phyloP scores from a whole-genome alignment of 1,140 invertebrate species.

The Drosophila parvula region DNA sequence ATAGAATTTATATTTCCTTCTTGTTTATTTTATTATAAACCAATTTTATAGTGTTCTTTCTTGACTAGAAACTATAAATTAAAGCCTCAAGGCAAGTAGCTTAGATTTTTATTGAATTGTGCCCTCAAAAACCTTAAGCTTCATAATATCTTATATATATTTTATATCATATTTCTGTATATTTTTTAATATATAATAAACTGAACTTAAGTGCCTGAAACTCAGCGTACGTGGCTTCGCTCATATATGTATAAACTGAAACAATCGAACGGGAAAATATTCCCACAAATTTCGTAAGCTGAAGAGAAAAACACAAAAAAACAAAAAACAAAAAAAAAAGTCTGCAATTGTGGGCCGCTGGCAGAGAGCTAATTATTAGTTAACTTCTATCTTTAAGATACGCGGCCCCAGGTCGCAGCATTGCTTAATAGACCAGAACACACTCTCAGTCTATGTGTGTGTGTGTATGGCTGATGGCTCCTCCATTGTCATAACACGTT shows the following conservation, averaged over 20 bases:
- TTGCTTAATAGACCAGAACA: constrained; percentile 82
- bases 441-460: not conserved
- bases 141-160: not conserved
- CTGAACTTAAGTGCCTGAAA: not conserved
- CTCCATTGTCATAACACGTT: constrained; percentile 79
- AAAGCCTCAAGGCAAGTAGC: no score
- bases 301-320: not conserved
- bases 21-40: no score
- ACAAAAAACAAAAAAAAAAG: not conserved
- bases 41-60: not conserved
- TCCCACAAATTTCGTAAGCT: constrained; percentile 78
- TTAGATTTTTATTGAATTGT: no score
- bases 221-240: not conserved
- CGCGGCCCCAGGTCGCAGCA: constrained; percentile 54
- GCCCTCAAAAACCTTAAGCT: not conserved
- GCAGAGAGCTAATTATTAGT: constrained; percentile 77
- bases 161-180: not conserved
- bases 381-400: constrained; percentile 82
- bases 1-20: no score
- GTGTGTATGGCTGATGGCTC: constrained; percentile 25
- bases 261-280: constrained; percentile 77
- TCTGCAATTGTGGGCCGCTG: constrained; percentile 66
- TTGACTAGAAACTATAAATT: no score
- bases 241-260: constrained; percentile 39
- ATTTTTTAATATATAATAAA: not conserved